Percentiles rank a stretch among this genome's conserved stretches.
phyloP scores from a whole-genome alignment of 2,888 invertebrate genomes.

The Chromoteleia sp. region DNA sequence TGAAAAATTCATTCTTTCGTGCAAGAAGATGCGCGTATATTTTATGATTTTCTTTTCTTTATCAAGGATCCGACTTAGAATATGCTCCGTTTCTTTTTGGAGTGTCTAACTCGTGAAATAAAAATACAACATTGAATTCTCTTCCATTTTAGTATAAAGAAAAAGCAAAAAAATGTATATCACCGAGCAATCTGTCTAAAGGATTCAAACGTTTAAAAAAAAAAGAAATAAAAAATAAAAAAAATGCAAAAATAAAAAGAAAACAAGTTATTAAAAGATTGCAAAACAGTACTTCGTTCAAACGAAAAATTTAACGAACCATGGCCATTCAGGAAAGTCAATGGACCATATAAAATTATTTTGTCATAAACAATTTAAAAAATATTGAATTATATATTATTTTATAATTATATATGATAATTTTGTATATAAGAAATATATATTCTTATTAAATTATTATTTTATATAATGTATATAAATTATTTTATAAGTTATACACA shows the following conservation, averaged over 20 bases:
- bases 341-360: no score
- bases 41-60: background rate
- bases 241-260: no score
- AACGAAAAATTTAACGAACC: background rate
- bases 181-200: conserved; percentile 1
- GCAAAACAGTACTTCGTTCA: background rate
- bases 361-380: no score
- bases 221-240: no score
- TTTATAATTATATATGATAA: no score
- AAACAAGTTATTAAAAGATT: conserved; percentile 4
- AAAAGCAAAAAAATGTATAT: background rate
- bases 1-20: background rate
- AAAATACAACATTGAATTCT: conserved; percentile 1
- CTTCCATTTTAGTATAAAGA: background rate
- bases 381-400: no score
- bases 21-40: background rate
- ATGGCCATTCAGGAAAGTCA: no score
- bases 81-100: conserved; percentile 21
- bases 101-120: conserved; percentile 2
- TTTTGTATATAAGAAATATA: no score
- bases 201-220: background rate
- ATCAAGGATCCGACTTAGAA: conserved; percentile 9
- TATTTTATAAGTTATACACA: no score
- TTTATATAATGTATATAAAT: no score
- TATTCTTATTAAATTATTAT: no score